These are phyloP conservation scores for Paralichthys olivaceus DNA, from an alignment of 2,113 vertebrate genomes.

Conservation along the genomic window DNA sequence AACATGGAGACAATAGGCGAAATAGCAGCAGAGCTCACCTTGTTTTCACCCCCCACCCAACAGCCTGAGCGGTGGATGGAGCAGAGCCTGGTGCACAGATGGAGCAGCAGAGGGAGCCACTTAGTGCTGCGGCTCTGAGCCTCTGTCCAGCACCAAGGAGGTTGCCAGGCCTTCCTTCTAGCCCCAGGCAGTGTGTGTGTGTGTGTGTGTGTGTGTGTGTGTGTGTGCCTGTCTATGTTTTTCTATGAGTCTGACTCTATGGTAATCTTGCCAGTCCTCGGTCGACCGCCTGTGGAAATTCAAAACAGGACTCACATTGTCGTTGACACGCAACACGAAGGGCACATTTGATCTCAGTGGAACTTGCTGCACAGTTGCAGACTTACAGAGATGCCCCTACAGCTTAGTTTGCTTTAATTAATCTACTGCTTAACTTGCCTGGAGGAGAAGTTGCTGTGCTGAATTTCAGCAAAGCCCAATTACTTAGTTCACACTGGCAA, in stretches of 20 bases:
- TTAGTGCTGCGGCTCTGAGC: conserved; percentile 61
- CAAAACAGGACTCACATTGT: conserved; percentile 48
- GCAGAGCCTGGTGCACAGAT: conserved; percentile 68
- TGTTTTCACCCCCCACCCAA: conserved; percentile 21
- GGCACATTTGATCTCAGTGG: conserved; percentile 35
- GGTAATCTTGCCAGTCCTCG: conserved; percentile 52
- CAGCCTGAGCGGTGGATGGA: conserved; percentile 38
- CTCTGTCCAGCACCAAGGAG: conserved; percentile 55
- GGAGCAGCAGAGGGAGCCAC: conserved; percentile 80
- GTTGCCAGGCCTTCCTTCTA: conserved; percentile 66
- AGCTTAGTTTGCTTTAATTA: conserved; percentile 20
- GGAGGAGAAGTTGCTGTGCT: conserved; percentile 14
- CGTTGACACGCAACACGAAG: conserved; percentile 44
- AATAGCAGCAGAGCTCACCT: conserved; percentile 47
- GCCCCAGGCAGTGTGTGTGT: conserved; percentile 53
- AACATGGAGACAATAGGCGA: conserved; percentile 21
- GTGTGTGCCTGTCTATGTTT: conserved; percentile 23
- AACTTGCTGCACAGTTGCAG: conserved; percentile 34
- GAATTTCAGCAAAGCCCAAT: not conserved
- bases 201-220: conserved; percentile 23
- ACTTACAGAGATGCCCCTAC: not conserved
- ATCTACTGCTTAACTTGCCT: conserved; percentile 5
- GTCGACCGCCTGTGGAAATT: conserved; percentile 57
- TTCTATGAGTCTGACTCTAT: conserved; percentile 60
- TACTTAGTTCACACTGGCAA: conserved; percentile 15